These are phyloP conservation scores for Anodontia alba DNA, from an alignment of 2,888 invertebrate genomes.

Conservation along the genomic window DNA sequence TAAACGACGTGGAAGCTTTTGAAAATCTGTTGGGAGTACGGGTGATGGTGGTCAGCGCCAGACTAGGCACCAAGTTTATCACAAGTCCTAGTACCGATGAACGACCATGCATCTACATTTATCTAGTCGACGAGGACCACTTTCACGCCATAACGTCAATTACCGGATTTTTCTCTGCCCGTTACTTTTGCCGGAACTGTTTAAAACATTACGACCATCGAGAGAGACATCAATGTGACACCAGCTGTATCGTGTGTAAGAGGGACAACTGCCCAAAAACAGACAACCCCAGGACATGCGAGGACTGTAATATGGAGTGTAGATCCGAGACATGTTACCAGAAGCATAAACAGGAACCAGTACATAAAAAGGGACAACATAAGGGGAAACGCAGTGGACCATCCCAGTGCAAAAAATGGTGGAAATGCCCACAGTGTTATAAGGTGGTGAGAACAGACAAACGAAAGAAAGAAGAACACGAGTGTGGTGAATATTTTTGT, in stretches of 20 bases:
- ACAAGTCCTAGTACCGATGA: conserved; percentile 41
- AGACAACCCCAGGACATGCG: conserved; percentile 19
- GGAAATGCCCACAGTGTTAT: conserved; percentile 38
- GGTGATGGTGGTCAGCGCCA: conserved; percentile 52
- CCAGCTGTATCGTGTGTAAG: too few relatives aligned
- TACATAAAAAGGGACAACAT: conserved; percentile 21
- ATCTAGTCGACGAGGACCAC: too few relatives aligned
- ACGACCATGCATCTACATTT: too few relatives aligned
- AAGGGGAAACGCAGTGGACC: conserved; percentile 28
- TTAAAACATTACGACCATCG: too few relatives aligned
- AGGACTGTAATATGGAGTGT: conserved; percentile 37
- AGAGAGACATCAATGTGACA: too few relatives aligned
- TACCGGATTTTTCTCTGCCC: conserved; percentile 38
- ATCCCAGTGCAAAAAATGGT: conserved; percentile 31
- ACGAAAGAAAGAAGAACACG: conserved; percentile 27
- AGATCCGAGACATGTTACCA: conserved; percentile 14
- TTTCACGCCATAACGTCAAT: too few relatives aligned
- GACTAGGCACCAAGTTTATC: conserved; percentile 42
- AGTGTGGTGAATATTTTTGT: conserved; percentile 37
- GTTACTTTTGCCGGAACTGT: conserved; percentile 27
- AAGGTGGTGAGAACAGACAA: conserved; percentile 20
- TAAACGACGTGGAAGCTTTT: conserved; percentile 27
- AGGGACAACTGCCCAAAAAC: conserved; percentile 18
- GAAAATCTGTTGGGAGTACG: conserved; percentile 34
- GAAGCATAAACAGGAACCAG: conserved; percentile 6